Evolutionary conservation across 2,113 vertebrate species (phyloP), one percentile per base, ranked within the genome.

Genomic region (Aviceda subcristata): DNA sequence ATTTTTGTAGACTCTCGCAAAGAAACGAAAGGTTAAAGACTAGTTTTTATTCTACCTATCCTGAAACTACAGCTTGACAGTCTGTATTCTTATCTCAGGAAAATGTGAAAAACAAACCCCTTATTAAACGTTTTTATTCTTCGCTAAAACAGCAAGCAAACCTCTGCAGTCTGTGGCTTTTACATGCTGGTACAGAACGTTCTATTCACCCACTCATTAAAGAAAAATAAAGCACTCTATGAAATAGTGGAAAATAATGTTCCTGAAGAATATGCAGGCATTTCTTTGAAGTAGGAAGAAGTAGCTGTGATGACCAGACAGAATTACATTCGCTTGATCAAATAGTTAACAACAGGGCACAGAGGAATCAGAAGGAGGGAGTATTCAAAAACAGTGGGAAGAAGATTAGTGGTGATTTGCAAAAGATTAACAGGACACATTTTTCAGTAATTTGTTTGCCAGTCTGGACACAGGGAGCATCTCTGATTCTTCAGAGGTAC

Each of bases 161-260:
- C 10, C 43, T 74, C 64, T 86, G 34, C 77, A 79, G 71, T 69
- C 82, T 92, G 32, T 66, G 56, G 12, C 32, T 91, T 91, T 89
- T 60, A 50, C 41, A 38, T 67, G 51, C 39, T 88, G 39, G 66
- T 81, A 92, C 81, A 94, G 76, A 94, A 81, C 3, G 4, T 93
- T 91, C 81, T 93, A 41, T 75, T 95, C 91, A 93, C 77, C 80
- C 84, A 94, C 80, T 79, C 84, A 68, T 85, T 85, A 78, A 95
- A 84, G 63, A 87, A 86, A 96, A 96, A 91, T 38, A 94, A 92
- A 90, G 16, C 53, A 82, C 26, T 57, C 29, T 21, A 6, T 79
- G 77, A 79, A 95, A 91, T 7, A 62, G n/a, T 56, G 36, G 45
- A 76, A 95, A 95, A 87, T 62, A n/a, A 57, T 92, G 87, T 92